Conservation (phyloP, 2,797 vertebrate species). For the Catamblyrhynchus diadema region DNA sequence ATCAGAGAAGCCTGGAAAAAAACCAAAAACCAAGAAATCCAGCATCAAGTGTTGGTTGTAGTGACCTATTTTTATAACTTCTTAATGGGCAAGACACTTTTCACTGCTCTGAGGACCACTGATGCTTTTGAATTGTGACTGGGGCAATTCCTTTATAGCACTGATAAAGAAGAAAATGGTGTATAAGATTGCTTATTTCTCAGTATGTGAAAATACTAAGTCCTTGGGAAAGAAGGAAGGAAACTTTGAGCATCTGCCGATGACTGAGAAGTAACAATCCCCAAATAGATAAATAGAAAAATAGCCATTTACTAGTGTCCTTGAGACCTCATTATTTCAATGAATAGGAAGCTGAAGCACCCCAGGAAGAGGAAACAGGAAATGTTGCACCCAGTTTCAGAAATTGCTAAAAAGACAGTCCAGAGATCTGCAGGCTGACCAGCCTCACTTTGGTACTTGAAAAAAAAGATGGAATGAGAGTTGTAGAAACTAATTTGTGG, state of each 20-base stretch:
- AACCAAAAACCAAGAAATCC: neutral
- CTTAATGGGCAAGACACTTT: neutral
- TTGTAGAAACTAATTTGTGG: neutral
- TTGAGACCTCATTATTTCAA: neutral
- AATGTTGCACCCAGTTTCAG: neutral
- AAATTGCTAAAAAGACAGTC: neutral
- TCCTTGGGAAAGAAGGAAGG: neutral
- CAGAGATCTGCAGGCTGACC: neutral
- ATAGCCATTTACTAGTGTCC: neutral
- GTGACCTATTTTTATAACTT: neutral
- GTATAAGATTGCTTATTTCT: neutral
- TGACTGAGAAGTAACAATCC: neutral
- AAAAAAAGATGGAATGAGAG: neutral
- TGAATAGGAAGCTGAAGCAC: neutral
- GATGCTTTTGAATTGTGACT: neutral
- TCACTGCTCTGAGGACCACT: neutral
- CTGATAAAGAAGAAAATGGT: neutral
- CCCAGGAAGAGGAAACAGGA: neutral
- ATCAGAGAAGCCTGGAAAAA: constrained; percentile 50
- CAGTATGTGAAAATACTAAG: neutral
- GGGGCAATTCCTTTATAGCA: neutral
- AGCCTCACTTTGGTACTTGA: neutral
- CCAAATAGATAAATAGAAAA: neutral
- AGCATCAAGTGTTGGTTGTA: neutral
- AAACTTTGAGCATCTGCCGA: neutral